Percentiles rank a stretch among this genome's conserved stretches.
Evolutionary conservation across 2,113 vertebrate genomes (phyloP).

Genomic region (Xiphorhynchus elegans): DNA sequence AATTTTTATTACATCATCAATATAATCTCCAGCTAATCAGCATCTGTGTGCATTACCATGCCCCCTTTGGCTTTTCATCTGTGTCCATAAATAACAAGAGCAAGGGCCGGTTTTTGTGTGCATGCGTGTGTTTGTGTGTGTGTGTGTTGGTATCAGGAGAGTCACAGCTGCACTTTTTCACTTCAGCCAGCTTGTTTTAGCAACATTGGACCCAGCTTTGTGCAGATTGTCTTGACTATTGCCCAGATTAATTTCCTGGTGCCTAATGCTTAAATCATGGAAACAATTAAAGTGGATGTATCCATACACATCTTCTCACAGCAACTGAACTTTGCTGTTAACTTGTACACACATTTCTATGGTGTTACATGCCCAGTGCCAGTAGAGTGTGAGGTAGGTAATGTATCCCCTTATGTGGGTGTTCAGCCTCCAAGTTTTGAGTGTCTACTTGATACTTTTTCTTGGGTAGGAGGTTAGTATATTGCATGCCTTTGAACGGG

Average conservation of each 20-base stretch:
- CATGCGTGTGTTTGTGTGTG: not conserved
- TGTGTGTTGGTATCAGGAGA: not conserved
- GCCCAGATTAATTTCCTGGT: constrained; percentile 44
- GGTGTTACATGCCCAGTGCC: not conserved
- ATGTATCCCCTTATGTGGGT: rapidly evolving
- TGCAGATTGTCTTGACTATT: constrained; percentile 39
- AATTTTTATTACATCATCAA: constrained; percentile 86
- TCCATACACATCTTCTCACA: not conserved
- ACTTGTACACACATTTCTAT: not conserved
- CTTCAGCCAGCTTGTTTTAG: constrained; percentile 44
- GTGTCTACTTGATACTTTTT: not conserved
- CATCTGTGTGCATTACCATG: constrained; percentile 68
- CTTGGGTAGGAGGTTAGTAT: not conserved
- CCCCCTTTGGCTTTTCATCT: constrained; percentile 66
- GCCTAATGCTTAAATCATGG: constrained; percentile 14
- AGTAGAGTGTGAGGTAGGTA: not conserved
- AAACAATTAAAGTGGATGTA: not conserved
- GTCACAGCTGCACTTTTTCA: constrained; percentile 37
- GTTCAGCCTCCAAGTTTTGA: not conserved
- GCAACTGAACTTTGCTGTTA: not conserved
- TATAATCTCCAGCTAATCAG: constrained; percentile 82
- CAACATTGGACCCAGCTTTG: constrained; percentile 16
- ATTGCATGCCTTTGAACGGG: not conserved
- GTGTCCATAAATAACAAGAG: constrained; percentile 70
- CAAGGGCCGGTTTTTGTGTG: not conserved